Base-by-base conservation (phyloP, 2,797 vertebrate genomes). In the Peromyscus nudipes region DNA sequence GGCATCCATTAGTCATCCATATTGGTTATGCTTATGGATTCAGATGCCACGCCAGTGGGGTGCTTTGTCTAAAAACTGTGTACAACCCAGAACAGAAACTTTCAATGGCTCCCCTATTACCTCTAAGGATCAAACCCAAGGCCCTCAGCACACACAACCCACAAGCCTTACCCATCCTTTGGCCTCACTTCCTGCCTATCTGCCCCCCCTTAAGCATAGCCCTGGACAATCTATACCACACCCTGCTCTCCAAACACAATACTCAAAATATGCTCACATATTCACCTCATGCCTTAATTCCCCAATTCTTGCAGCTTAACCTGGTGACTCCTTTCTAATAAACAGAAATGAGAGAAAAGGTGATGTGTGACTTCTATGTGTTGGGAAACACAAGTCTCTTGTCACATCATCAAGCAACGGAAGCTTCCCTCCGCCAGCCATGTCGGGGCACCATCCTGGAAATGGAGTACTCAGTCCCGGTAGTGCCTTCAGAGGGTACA, bases 281-380 rank as follows among this genome's bases (percentile, higher is more conserved):
- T 69, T 76, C 49, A 67, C 60, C 34, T 90, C 62, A 46, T 86
- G 27, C 80, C 57, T 80, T 49, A 90, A 82, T 60, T 49, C 52
- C 73, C n/a, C 27, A 87, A 40, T 27, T 64, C 65, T 86, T 90
- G 57, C 46, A 62, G 23, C 7, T 49, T 31, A 17, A 67, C 34
- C 34, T 86, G 34, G 37, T 19, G 25, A 94, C 64, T 92, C 46
- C 49, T 77, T 92, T 90, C 65, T 77, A 91, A 91, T 31, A 96
- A 73, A 83, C 0, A 46, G 49, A 34, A 34, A 34, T 2, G 46
- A 81, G 4, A 69, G 40, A n/a, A 64, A 80, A 91, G 21, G 83
- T 7, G 4, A 12, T 11, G 6, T 67, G 3, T 52, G 64, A 90
- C 40, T 83, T 69, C 69, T 37, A 2, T 34, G 6, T 31, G 27